Evolutionary conservation across 2,113 vertebrate genomes (phyloP).

Genomic region (Pseudopodoces humilis): DNA sequence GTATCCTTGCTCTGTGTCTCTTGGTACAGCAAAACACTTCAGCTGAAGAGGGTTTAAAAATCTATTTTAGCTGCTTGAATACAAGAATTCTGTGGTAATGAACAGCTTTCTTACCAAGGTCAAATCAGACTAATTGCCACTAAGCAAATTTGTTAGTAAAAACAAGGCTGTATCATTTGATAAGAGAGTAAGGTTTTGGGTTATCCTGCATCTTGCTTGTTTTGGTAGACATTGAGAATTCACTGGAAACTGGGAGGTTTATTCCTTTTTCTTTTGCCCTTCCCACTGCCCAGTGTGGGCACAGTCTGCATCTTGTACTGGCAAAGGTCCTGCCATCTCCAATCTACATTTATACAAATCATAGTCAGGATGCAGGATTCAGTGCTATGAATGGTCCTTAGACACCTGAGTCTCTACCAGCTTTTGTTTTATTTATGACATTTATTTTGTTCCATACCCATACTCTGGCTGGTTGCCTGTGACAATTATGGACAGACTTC

Average conservation of each 20-base stretch:
- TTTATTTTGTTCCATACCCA: not conserved
- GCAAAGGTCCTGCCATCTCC: not conserved
- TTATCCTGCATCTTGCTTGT: not conserved
- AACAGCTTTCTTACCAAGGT: not conserved
- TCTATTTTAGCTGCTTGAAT: constrained; percentile 27
- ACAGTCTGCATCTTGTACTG: not conserved
- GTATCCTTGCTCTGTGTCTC: not conserved
- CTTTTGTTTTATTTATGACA: not conserved
- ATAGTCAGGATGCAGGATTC: not conserved
- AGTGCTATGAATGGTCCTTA: not conserved
- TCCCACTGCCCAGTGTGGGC: not conserved
- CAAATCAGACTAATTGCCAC: not conserved
- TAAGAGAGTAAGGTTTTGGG: not conserved
- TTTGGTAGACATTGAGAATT: not conserved
- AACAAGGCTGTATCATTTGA: not conserved
- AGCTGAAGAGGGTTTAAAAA: constrained; percentile 29
- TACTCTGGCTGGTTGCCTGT: not conserved
- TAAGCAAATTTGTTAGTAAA: not conserved
- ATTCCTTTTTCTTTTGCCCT: not conserved
- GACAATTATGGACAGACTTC: not conserved
- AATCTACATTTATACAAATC: too few relatives aligned
- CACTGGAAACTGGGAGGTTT: not conserved
- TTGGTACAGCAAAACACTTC: constrained; percentile 39
- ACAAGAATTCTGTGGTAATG: not conserved
- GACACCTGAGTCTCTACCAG: not conserved